Conservation (phyloP, 2,113 vertebrate genomes). For the Salvelinus alpinus region DNA sequence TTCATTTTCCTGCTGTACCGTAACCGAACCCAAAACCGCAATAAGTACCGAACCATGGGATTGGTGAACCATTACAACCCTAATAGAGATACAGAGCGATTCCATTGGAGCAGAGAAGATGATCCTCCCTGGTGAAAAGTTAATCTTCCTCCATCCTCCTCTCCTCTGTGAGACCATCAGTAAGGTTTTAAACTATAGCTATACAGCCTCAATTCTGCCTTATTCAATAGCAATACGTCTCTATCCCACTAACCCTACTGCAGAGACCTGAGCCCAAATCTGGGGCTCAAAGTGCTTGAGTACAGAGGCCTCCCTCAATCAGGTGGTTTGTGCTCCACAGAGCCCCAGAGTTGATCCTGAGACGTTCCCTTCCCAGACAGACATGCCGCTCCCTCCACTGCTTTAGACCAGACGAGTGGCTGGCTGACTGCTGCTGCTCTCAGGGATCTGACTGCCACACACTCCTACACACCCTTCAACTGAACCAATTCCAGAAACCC, state of each 20-base stretch:
- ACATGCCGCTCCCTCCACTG: constrained; percentile 39
- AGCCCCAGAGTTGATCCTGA: constrained; percentile 38
- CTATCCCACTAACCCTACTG: constrained; percentile 25
- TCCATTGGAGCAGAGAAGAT: constrained; percentile 14
- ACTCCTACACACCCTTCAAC: constrained; percentile 21
- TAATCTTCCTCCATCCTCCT: constrained; percentile 22
- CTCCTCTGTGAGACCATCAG: constrained; percentile 44
- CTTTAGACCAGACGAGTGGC: neutral
- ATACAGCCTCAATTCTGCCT: constrained; percentile 21
- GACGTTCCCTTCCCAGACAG: constrained; percentile 27
- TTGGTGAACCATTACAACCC: neutral
- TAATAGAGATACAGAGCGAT: constrained; percentile 28
- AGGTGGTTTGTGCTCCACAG: constrained; percentile 44
- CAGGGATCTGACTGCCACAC: constrained; percentile 15
- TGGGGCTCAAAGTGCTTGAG: constrained; percentile 45
- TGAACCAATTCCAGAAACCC: constrained; percentile 15
- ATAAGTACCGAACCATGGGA: constrained; percentile 1
- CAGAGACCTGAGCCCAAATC: constrained; percentile 17
- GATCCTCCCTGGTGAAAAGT: constrained; percentile 33
- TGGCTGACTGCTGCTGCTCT: constrained; percentile 50
- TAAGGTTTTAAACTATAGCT: constrained; percentile 20
- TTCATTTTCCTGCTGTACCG: neutral
- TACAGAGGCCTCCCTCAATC: constrained; percentile 48
- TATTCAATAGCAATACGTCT: constrained; percentile 21
- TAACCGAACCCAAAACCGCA: neutral